Evolutionary conservation across 2,888 invertebrate species (phyloP).

Genomic region (Allophyes oxyacanthae): DNA sequence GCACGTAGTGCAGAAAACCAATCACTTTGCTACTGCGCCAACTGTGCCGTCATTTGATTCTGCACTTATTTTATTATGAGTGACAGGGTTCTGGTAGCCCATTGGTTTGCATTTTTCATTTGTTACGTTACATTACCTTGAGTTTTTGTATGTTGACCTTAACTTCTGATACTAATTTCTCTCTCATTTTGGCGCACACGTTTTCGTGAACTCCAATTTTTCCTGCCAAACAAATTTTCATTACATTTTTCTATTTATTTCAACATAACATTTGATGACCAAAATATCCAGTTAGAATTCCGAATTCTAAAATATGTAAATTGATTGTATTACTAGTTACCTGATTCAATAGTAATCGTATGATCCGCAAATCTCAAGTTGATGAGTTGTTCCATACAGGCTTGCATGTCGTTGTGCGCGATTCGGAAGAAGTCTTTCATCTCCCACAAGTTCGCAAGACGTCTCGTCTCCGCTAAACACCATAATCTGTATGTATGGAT

Average conservation of each 20-base stretch:
- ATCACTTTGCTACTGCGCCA: too few species aligned
- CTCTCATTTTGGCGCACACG: slow-evolving; percentile 94
- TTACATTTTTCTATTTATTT: neutral
- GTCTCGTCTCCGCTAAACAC: slow-evolving; percentile 92
- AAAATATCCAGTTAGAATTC: too few species aligned
- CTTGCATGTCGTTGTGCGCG: slow-evolving; percentile 90
- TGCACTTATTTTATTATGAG: too few species aligned
- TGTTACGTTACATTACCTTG: slow-evolving; percentile 88
- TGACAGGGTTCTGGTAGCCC: too few species aligned
- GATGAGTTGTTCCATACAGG: slow-evolving; percentile 89
- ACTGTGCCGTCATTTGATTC: too few species aligned
- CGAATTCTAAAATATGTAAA: too few species aligned
- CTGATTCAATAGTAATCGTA: slow-evolving; percentile 86
- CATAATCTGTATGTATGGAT: slow-evolving; percentile 94
- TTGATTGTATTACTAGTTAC: too few species aligned
- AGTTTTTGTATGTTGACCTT: slow-evolving; percentile 93
- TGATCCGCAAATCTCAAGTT: slow-evolving; percentile 91
- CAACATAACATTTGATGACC: slow-evolving; percentile 49
- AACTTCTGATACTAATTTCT: slow-evolving; percentile 94
- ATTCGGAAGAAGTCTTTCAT: slow-evolving; percentile 93
- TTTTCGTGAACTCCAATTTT: slow-evolving; percentile 93
- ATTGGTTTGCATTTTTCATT: too few species aligned
- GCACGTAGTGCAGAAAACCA: too few species aligned
- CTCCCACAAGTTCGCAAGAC: slow-evolving; percentile 93
- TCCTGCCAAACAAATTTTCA: slow-evolving; percentile 68